phyloP scores from a whole-genome alignment of 1,140 invertebrate species.

The Acromyrmex echinatior region DNA sequence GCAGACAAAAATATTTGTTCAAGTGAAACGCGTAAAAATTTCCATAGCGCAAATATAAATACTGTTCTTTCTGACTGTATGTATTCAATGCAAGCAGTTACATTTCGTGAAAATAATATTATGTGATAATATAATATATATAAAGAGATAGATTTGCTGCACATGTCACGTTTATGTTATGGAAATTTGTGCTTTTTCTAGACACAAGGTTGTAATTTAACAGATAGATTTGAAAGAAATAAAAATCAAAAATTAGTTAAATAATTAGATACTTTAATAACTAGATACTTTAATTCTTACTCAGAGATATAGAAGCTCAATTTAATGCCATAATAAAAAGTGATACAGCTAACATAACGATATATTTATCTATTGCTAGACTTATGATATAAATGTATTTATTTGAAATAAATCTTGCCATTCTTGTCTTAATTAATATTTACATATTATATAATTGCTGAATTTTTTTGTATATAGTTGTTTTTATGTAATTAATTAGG shows the following conservation, averaged over 20 bases:
- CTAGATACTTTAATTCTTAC: background rate
- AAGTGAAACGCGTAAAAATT: slow-evolving; percentile 40
- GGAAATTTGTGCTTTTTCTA: slow-evolving; percentile 2
- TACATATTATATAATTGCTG: background rate
- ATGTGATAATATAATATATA: background rate
- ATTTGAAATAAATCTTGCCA: slow-evolving; percentile 12
- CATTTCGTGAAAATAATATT: slow-evolving; percentile 31
- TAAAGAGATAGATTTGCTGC: background rate
- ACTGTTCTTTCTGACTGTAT: slow-evolving; percentile 7
- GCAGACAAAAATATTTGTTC: slow-evolving; percentile 53
- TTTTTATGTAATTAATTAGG: background rate
- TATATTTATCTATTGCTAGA: background rate
- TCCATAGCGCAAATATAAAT: slow-evolving; percentile 40
- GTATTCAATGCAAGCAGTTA: background rate
- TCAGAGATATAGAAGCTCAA: background rate
- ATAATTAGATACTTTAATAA: background rate
- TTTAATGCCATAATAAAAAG: background rate
- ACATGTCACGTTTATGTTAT: background rate
- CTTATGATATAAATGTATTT: background rate
- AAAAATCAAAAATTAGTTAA: slow-evolving; percentile 4
- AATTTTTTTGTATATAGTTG: background rate
- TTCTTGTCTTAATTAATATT: background rate
- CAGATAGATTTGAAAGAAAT: background rate
- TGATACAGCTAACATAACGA: background rate
- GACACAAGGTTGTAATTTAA: slow-evolving; percentile 5